phyloP scores from a whole-genome alignment of 2,888 invertebrate genomes.

The Trichopoda pennipes region DNA sequence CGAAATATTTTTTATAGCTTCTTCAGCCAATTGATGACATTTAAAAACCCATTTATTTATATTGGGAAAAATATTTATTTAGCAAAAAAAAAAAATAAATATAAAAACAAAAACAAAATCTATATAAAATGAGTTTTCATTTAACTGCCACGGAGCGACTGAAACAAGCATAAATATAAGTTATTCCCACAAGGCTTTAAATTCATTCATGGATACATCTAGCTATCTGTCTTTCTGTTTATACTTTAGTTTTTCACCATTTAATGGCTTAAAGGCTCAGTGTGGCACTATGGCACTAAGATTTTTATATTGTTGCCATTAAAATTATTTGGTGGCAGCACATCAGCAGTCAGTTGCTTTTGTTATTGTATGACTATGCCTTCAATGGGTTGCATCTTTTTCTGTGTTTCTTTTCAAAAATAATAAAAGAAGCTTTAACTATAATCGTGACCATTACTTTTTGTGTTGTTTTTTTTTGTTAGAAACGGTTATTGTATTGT shows the following conservation, averaged over 20 bases:
- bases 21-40: conserved; percentile 66
- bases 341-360: conserved; percentile 20
- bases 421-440: conserved; percentile 64
- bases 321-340: conserved; percentile 11
- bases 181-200: conserved; percentile 63
- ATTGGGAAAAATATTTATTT: conserved; percentile 48
- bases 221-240: conserved; percentile 9
- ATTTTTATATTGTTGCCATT: conserved; percentile 9
- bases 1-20: conserved; percentile 67
- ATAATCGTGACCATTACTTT: conserved; percentile 68
- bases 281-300: conserved; percentile 35
- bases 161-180: conserved; percentile 45
- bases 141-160: conserved; percentile 23
- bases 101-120: too few relatives aligned
- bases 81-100: conserved; percentile 24
- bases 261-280: conserved; percentile 42
- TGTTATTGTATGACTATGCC: conserved; percentile 28
- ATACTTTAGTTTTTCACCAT: conserved; percentile 14
- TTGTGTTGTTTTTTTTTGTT: too few relatives aligned
- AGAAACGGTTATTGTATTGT: conserved; percentile 7
- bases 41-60: conserved; percentile 67
- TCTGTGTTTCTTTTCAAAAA: conserved; percentile 13
- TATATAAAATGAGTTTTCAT: conserved; percentile 54
- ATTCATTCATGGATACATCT: conserved; percentile 40
- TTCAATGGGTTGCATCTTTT: conserved; percentile 36